Conservation (phyloP, 2,113 vertebrate species). For the Galeopterus variegatus region DNA sequence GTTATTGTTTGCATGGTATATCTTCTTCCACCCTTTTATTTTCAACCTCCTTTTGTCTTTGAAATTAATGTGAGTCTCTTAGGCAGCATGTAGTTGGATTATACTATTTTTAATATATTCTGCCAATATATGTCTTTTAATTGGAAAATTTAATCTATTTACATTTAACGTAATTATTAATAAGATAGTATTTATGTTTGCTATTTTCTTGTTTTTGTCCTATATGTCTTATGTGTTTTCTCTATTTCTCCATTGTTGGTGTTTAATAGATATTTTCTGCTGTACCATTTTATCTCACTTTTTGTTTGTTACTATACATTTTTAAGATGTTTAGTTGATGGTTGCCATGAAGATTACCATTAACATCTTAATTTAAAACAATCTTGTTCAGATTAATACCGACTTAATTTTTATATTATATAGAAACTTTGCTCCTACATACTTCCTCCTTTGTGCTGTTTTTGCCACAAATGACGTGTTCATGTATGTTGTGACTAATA, state of each 20-base stretch:
- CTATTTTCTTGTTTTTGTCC: neutral
- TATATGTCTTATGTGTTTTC: neutral
- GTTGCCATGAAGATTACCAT: neutral
- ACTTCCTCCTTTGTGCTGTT: neutral
- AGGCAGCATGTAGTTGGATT: neutral
- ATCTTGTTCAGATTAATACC: neutral
- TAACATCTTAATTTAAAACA: slow-evolving; percentile 44
- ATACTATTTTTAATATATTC: neutral
- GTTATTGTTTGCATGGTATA: neutral
- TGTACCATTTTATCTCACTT: neutral
- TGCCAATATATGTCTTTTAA: neutral
- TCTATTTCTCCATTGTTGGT: neutral
- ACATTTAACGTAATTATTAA: neutral
- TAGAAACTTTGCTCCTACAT: neutral
- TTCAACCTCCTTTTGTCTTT: neutral
- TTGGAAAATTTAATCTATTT: neutral
- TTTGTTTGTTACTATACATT: neutral
- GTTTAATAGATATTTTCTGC: neutral
- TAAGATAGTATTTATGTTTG: neutral
- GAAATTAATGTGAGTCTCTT: neutral
- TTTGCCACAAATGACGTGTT: neutral
- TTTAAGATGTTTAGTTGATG: neutral
- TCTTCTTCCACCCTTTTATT: neutral
- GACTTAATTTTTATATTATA: neutral
- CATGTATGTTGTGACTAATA: neutral